phyloP scores from a whole-genome alignment of 2,888 invertebrate genomes.

The Thelaira solivaga region DNA sequence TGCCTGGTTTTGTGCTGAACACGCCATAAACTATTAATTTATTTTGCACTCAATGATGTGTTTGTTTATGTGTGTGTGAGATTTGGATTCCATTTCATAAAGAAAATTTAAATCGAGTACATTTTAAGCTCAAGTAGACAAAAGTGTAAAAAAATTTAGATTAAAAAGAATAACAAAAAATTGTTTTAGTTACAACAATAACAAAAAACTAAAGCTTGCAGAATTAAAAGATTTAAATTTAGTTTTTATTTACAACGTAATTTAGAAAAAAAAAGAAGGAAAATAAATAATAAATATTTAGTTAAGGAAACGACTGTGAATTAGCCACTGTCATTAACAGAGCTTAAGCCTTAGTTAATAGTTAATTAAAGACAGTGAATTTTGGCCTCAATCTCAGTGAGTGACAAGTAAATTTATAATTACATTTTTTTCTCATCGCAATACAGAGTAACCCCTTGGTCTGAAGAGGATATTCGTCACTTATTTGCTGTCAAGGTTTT shows the following conservation, averaged over 20 bases:
- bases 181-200: background rate
- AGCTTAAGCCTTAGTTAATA: no score
- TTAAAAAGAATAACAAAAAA: background rate
- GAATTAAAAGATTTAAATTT: background rate
- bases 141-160: background rate
- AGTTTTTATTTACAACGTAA: background rate
- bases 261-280: background rate
- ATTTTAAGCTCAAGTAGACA: conserved; percentile 8
- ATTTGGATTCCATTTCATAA: background rate
- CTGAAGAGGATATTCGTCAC: no score
- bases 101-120: conserved; percentile 3
- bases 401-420: no score
- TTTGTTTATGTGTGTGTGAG: background rate
- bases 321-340: no score
- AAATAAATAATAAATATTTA: no score
- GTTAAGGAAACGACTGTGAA: no score
- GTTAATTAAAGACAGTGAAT: no score
- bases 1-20: conserved; percentile 21
- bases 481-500: no score
- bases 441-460: no score
- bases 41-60: conserved; percentile 17
- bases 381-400: no score
- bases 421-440: no score
- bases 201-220: background rate
- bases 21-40: conserved; percentile 37